Evolutionary conservation across 2,113 vertebrate species (phyloP), one percentile per base, ranked within the genome.

Genomic region (Dromas ardeola): DNA sequence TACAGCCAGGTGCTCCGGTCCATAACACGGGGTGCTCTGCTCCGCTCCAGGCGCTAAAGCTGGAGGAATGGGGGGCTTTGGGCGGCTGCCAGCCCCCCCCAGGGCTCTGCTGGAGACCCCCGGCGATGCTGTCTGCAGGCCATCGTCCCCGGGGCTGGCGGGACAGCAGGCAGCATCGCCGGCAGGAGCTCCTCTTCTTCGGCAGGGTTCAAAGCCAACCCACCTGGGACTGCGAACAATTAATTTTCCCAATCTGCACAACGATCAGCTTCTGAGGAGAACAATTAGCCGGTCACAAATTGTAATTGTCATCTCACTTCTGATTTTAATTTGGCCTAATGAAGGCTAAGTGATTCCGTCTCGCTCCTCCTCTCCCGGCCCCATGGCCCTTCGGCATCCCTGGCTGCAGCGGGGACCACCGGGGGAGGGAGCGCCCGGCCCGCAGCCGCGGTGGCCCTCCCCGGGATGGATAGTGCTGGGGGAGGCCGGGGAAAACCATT

Each of bases 251-350:
- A 92, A 94, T 98, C 97, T 95, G 95, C 88, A 23, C 92, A 93
- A 58, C 10, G 18, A 96, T 98, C 97, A 82, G 96, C 96, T 97
- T 92, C 96, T 25, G 95, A 96, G 93, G 93, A 47, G 97, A 97
- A 97, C 97, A 98, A 97, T 98, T 98, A 98, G 88, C 92, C 59
- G 77, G 94, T 79, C 98, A 94, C 97, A 98, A 98, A 98, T 98
- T 98, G 97, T 93, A 98, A 98, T 97, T 98, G 98, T 98, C 98
- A 97, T 97, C 97, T 98, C 96, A 76, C 96, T 98, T 97, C 97
- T 97, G 96, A 97, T 96, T 98, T 97, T 98, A 98, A 98, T 98
- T 98, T 96, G 97, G 73, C 96, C 97, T 98, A 98, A 98, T 97
- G 96, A 98, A 95, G 93, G 86, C 97, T 98, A 97, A 98, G 96